phyloP scores from a whole-genome alignment of 2,888 invertebrate genomes.

The Caenorhabditis sinica region DNA sequence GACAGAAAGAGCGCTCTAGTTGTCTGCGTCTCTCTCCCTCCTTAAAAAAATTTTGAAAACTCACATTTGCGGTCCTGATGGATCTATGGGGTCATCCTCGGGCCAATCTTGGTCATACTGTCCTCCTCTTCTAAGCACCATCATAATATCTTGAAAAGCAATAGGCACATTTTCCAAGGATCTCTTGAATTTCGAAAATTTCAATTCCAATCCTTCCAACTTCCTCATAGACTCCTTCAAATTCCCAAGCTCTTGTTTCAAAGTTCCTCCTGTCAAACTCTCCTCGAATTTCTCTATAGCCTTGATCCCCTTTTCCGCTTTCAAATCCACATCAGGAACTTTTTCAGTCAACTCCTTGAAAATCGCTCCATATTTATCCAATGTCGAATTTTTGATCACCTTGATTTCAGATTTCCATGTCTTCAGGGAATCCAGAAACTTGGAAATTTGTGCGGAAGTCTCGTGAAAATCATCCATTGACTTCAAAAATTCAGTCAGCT shows the following conservation, averaged over 20 bases:
- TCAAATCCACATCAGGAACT: neutral
- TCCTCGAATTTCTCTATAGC: neutral
- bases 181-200: neutral
- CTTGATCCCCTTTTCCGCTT: neutral
- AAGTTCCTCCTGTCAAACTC: neutral
- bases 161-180: neutral
- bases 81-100: too few species aligned
- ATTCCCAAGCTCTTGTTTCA: neutral
- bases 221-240: neutral
- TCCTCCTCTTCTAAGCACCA: neutral
- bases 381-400: neutral
- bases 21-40: too few species aligned
- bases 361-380: neutral
- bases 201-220: neutral
- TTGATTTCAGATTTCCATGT: neutral
- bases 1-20: neutral
- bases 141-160: neutral
- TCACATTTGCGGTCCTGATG: neutral
- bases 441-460: too few species aligned
- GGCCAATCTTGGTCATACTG: neutral
- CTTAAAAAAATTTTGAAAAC: too few species aligned
- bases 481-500: too few species aligned
- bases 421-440: too few species aligned
- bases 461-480: too few species aligned
- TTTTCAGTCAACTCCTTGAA: neutral